Evolutionary conservation across 2,888 invertebrate species (phyloP).

Genomic region (Leucania comma): DNA sequence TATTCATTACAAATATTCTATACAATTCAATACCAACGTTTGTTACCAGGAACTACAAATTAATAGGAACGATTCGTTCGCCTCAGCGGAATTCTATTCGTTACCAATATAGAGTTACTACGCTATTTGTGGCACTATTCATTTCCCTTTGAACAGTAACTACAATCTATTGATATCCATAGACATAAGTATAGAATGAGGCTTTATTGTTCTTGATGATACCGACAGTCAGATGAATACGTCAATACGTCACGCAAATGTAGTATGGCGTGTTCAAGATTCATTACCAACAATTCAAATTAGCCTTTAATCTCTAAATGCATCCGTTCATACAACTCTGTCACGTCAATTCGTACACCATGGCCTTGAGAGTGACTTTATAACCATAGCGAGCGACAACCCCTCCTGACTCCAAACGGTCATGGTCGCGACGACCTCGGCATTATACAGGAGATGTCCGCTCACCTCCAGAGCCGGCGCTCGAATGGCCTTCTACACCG

Average conservation of each 20-base stretch:
- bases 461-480: slow-evolving; percentile 81
- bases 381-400: slow-evolving; percentile 80
- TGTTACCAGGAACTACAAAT: not conserved
- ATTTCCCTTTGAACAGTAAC: slow-evolving; percentile 12
- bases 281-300: slow-evolving; percentile 32
- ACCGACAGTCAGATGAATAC: not conserved
- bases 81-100: slow-evolving; percentile 9
- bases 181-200: not conserved
- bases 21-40: not conserved
- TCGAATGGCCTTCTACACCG: slow-evolving; percentile 83
- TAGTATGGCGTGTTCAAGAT: slow-evolving; percentile 31
- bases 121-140: slow-evolving; percentile 20
- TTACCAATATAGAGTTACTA: slow-evolving; percentile 5
- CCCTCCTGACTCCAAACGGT: slow-evolving; percentile 79
- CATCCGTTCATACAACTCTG: slow-evolving; percentile 64
- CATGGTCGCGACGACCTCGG: slow-evolving; percentile 82
- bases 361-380: slow-evolving; percentile 84
- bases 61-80: not conserved
- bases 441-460: slow-evolving; percentile 80
- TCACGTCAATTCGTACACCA: slow-evolving; percentile 73
- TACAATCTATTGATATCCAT: not conserved
- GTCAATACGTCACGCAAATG: slow-evolving; percentile 33
- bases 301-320: slow-evolving; percentile 41
- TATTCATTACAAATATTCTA: not conserved
- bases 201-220: not conserved